Base-by-base conservation (phyloP, 2,797 vertebrate species). In the Chiroxiphia lanceolata region DNA sequence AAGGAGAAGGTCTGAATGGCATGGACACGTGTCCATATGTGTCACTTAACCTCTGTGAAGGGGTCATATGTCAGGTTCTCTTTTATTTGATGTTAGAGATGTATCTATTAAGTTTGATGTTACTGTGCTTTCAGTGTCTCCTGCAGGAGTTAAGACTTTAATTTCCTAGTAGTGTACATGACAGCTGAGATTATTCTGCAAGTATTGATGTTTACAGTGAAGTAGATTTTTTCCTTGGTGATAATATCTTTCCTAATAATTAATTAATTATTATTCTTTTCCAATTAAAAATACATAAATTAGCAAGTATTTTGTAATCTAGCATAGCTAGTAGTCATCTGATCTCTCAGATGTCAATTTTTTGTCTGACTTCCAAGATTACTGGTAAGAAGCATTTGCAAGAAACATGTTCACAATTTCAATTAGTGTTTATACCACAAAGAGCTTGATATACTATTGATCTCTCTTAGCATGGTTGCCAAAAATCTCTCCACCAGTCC, bases 391-490 rank as follows among this genome's bases (percentile, higher is more conserved):
- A 95, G 25, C 75, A 95, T 86, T 96, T 96, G 29, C 38, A 93
- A 87, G 56, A 94, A 96, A 78, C 19, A 64, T 31, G 48, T 95
- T 95, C 74, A 34, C 10, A 48, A 14, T 64, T 96, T 95, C 76
- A 94, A 79, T 96, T 97, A 93, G 87, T 87, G 89, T 96, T 96
- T 94, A 91, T 44, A 93, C 54, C 42, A 65, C 75, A 64, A 47
- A 88, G 67, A 89, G 44, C 48, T 87, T 91, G 89, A 96, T 92
- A 76, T 67, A 42, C 26, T 95, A 95, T 96, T 89, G 95, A 96
- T 96, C 45, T 47, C 8, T 83, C 69, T 85, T 92, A 81, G 34
- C 16, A 65, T 54, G 26, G 14, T 90, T 96, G 96, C 94, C 97
- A 97, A 95, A 97, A 95, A 56, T 88, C 75, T 92, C 75, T 95